A percentile compares a stretch with the other conserved stretches of the same genome.
These are phyloP conservation scores for Hydrolagus colliei DNA, from an alignment of 2,797 vertebrate species.

Conservation along the genomic window DNA sequence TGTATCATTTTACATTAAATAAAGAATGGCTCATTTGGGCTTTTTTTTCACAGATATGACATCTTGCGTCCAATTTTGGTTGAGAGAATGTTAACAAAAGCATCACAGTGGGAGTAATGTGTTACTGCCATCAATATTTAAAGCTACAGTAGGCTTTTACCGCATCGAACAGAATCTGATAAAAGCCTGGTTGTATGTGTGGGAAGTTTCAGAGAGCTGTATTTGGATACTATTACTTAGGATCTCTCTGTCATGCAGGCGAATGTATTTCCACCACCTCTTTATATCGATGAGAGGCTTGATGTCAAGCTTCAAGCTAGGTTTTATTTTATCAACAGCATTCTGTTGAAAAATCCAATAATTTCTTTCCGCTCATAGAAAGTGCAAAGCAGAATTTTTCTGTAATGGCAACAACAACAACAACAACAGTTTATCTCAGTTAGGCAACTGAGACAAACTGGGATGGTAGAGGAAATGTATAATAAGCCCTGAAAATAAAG, in stretches of 20 bases:
- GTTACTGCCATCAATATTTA: slow-evolving; percentile 30
- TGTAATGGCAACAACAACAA: too few relatives aligned
- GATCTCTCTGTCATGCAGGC: not conserved
- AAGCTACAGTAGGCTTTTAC: slow-evolving; percentile 24
- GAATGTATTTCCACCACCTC: not conserved
- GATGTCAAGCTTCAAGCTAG: not conserved
- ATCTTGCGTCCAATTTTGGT: slow-evolving; percentile 31
- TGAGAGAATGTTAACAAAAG: slow-evolving; percentile 10
- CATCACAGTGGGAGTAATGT: slow-evolving; percentile 30
- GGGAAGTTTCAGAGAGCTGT: not conserved
- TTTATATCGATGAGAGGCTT: not conserved
- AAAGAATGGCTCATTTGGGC: slow-evolving; percentile 15
- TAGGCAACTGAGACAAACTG: too few relatives aligned
- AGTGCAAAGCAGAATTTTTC: too few relatives aligned
- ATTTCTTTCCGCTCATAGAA: not conserved
- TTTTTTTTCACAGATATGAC: slow-evolving; percentile 22
- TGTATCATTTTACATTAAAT: slow-evolving; percentile 24
- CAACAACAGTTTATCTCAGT: too few relatives aligned
- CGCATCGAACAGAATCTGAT: slow-evolving; percentile 25
- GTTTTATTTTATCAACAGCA: not conserved
- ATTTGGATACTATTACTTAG: slow-evolving; percentile 18
- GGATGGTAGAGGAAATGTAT: too few relatives aligned
- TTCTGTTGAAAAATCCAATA: slow-evolving; percentile 18
- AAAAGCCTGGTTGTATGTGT: slow-evolving; percentile 11
- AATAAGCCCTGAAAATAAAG: too few relatives aligned